Evolutionary conservation across 2,797 vertebrate genomes (phyloP).

Genomic region (Nothura maculosa): DNA sequence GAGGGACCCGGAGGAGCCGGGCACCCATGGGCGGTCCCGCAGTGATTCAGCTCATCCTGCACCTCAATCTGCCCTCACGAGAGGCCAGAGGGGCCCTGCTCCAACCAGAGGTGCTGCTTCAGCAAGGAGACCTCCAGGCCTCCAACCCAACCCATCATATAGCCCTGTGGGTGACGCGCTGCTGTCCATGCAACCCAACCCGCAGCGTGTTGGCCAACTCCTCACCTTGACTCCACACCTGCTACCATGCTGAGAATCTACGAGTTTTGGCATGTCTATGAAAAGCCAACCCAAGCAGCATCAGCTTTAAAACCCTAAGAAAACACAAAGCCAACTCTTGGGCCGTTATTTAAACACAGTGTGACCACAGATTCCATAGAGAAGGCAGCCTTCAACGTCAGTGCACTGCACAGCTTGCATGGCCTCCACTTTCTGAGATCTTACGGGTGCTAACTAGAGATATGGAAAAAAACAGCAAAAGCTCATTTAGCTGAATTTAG

Average conservation of each 20-base stretch:
- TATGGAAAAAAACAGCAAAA: neutral
- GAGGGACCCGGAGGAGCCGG: neutral
- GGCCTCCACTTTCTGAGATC: neutral
- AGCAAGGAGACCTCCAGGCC: neutral
- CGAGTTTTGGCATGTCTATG: neutral
- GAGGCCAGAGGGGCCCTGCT: too few species aligned
- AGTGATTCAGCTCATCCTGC: neutral
- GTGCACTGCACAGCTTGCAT: neutral
- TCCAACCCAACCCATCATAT: neutral
- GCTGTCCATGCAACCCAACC: neutral
- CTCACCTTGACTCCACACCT: neutral
- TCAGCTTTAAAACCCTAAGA: neutral
- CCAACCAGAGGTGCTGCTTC: neutral
- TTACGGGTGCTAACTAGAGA: conserved; percentile 60
- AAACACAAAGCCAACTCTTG: neutral
- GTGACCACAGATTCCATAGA: neutral
- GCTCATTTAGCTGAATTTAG: conserved; percentile 28
- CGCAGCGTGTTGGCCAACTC: neutral
- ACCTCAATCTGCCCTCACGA: neutral
- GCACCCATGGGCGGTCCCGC: neutral
- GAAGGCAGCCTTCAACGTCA: neutral
- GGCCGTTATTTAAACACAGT: neutral
- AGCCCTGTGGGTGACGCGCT: too few species aligned
- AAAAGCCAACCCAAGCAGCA: neutral
- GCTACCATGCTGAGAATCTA: neutral